Conservation (phyloP, 2,888 invertebrate genomes). For the Nemurella pictetii region DNA sequence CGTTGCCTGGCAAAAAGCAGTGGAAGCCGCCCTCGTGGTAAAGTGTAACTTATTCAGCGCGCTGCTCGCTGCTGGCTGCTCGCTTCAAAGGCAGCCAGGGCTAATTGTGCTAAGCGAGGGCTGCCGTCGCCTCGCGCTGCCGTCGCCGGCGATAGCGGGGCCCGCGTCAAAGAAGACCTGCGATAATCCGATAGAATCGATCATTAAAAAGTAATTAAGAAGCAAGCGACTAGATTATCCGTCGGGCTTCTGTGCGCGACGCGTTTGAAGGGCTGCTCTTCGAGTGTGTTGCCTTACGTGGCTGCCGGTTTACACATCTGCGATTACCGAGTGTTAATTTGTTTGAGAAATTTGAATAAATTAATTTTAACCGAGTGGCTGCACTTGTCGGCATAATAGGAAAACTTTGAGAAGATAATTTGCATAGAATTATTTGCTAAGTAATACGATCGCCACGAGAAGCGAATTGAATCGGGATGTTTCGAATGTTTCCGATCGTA, state of each 20-base stretch:
- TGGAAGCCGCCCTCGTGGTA: too few relatives aligned
- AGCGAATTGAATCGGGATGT: too few relatives aligned
- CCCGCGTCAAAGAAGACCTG: too few relatives aligned
- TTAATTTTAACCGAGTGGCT: not conserved
- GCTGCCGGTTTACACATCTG: not conserved
- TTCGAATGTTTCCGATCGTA: too few relatives aligned
- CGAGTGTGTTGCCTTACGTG: not conserved
- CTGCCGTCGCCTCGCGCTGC: not conserved
- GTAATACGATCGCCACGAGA: too few relatives aligned
- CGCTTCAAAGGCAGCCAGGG: not conserved
- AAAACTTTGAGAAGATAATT: too few relatives aligned
- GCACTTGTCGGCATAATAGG: not conserved
- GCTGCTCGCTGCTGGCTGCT: not conserved
- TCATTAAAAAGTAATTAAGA: constrained; percentile 40
- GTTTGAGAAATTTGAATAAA: not conserved
- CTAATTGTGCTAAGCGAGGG: not conserved
- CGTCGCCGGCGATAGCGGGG: too few relatives aligned
- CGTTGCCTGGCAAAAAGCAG: too few relatives aligned
- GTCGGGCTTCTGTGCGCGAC: too few relatives aligned
- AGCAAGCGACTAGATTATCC: constrained; percentile 31
- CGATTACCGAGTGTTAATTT: not conserved
- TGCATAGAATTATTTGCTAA: too few relatives aligned
- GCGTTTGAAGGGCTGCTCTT: not conserved
- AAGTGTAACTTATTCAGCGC: too few relatives aligned
- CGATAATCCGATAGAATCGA: constrained; percentile 12